Evolutionary conservation across 2,797 vertebrate genomes (phyloP).

Genomic region (Fratercula arctica): DNA sequence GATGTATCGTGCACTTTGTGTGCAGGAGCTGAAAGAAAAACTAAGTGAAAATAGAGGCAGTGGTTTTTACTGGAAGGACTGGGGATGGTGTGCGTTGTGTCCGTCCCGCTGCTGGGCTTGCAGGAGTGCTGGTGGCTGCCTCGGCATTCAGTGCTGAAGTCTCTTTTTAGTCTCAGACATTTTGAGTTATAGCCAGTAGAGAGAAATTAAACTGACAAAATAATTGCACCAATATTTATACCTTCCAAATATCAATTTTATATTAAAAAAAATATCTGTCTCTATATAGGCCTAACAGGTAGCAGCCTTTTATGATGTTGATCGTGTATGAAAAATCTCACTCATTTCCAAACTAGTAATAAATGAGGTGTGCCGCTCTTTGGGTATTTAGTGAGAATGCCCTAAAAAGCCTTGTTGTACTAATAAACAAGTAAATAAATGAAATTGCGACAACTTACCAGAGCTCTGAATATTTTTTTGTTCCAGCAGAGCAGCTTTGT

Average conservation of each 20-base stretch:
- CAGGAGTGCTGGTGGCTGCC: background rate
- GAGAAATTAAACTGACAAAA: background rate
- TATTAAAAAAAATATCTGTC: background rate
- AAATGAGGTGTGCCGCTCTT: background rate
- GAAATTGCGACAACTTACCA: background rate
- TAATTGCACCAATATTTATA: background rate
- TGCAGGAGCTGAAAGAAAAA: background rate
- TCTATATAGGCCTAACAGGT: background rate
- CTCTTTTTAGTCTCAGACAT: background rate
- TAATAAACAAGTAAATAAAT: background rate
- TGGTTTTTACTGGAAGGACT: background rate
- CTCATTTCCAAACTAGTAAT: background rate
- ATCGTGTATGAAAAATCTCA: background rate
- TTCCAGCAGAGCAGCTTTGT: background rate
- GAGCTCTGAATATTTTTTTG: background rate
- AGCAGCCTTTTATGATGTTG: background rate
- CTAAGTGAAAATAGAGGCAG: background rate
- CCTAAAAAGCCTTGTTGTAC: background rate
- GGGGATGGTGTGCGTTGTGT: background rate
- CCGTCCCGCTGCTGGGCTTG: fast-evolving
- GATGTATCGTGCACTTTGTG: fast-evolving
- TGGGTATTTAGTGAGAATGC: background rate
- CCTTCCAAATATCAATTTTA: background rate
- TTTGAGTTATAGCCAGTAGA: background rate
- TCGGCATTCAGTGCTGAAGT: fast-evolving